A percentile compares a stretch with the other conserved stretches of the same genome.
These are phyloP conservation scores for Geothlypis trichas DNA, from an alignment of 2,113 vertebrate genomes.

Conservation along the genomic window DNA sequence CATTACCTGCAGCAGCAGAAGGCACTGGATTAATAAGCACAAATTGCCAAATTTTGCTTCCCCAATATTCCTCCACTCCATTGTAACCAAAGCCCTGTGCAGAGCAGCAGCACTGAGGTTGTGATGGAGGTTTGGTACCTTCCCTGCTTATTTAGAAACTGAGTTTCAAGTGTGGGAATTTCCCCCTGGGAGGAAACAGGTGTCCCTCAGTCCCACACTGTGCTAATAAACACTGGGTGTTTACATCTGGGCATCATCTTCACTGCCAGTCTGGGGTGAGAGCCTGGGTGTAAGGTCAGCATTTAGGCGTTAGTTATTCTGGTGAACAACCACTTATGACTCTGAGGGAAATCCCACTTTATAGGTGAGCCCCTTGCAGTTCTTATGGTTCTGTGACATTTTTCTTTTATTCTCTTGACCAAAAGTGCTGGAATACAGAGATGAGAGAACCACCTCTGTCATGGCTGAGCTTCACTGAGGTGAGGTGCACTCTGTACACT, in stretches of 20 bases:
- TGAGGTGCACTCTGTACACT: neutral
- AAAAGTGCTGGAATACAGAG: neutral
- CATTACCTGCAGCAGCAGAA: neutral
- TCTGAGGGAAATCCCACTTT: neutral
- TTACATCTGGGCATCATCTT: neutral
- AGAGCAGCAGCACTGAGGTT: neutral
- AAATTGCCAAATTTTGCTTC: neutral
- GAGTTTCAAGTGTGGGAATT: neutral
- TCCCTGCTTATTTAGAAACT: neutral
- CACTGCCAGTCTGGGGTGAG: neutral
- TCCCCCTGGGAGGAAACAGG: neutral
- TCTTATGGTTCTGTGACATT: neutral
- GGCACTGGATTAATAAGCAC: neutral
- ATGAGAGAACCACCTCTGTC: neutral
- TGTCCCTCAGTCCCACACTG: accelerated
- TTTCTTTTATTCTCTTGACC: neutral
- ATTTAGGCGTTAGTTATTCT: neutral
- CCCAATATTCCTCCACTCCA: accelerated
- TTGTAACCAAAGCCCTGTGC: too few relatives aligned
- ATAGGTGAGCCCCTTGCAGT: neutral
- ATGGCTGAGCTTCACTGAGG: neutral
- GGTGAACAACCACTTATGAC: neutral
- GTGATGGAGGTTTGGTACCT: neutral
- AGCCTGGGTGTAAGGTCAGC: neutral
- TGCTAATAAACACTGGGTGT: neutral